These are phyloP conservation scores for Hyposoter didymator DNA, from an alignment of 2,888 invertebrate genomes.

Conservation along the genomic window DNA sequence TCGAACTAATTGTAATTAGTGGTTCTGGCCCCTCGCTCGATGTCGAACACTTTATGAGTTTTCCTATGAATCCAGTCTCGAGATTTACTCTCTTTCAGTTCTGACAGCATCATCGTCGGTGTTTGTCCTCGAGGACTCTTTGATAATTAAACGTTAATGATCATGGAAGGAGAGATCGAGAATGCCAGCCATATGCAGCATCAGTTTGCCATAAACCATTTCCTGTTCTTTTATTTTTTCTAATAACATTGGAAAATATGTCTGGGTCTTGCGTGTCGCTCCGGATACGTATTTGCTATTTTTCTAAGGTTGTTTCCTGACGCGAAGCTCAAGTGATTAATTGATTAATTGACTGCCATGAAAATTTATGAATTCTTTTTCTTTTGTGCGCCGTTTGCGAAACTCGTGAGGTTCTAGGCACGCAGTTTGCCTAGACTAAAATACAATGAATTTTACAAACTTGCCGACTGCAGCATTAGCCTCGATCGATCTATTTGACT, in stretches of 20 bases:
- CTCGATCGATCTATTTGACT: slow-evolving; percentile 14
- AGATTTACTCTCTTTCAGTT: slow-evolving; percentile 3
- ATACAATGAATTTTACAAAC: background rate
- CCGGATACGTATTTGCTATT: background rate
- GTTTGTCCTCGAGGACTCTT: slow-evolving; percentile 37
- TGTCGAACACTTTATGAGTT: background rate
- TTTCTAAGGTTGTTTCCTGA: background rate
- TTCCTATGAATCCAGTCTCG: background rate
- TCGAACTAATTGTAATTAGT: background rate
- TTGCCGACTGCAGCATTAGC: slow-evolving; percentile 11
- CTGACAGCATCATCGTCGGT: background rate
- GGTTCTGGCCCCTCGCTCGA: background rate
- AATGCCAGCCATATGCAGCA: slow-evolving; percentile 58
- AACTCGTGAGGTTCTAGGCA: background rate
- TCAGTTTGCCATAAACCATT: slow-evolving; percentile 69
- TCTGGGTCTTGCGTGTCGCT: background rate
- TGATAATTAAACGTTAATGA: slow-evolving; percentile 48
- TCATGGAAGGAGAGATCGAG: slow-evolving; percentile 48
- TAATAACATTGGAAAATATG: background rate
- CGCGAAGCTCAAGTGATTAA: background rate
- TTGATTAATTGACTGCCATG: background rate
- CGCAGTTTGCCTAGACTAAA: background rate
- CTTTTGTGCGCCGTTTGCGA: background rate
- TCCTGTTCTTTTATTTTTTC: slow-evolving; percentile 32
- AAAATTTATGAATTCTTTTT: background rate